Percentiles rank a stretch among this genome's conserved stretches.
These are phyloP conservation scores for Leuciscus waleckii DNA, from an alignment of 2,797 vertebrate genomes.

Conservation along the genomic window DNA sequence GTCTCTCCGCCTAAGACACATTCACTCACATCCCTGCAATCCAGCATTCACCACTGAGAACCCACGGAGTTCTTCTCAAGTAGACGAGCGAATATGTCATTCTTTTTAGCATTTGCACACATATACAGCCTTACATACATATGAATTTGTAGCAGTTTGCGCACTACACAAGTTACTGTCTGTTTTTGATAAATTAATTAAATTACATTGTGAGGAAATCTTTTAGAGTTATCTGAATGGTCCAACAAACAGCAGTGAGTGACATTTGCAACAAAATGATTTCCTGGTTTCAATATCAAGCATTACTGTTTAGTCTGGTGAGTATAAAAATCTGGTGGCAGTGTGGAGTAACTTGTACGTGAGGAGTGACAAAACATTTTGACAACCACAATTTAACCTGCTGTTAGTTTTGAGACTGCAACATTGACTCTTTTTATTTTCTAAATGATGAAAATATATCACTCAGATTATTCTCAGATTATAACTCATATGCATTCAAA, in stretches of 20 bases:
- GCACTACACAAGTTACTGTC: background rate
- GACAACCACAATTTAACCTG: background rate
- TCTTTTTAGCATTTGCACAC: slow-evolving; percentile 1
- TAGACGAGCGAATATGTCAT: background rate
- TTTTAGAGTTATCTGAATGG: background rate
- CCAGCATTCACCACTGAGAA: slow-evolving; percentile 17
- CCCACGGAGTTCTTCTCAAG: background rate
- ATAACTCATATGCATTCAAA: slow-evolving; percentile 48
- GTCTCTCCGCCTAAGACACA: slow-evolving; percentile 40
- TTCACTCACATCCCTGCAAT: slow-evolving; percentile 45
- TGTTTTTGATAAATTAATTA: slow-evolving; percentile 1
- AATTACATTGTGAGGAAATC: background rate
- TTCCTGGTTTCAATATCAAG: background rate
- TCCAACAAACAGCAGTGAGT: background rate
- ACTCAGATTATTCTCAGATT: background rate
- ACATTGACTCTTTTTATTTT: background rate
- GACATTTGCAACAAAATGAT: background rate
- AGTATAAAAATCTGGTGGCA: background rate
- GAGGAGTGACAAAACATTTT: background rate
- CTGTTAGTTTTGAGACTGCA: background rate
- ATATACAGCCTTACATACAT: background rate
- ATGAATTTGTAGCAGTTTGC: background rate
- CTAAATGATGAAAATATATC: background rate
- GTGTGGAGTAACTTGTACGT: background rate
- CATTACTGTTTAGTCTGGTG: background rate